Evolutionary conservation across 2,113 vertebrate genomes (phyloP).

Genomic region (Perccottus glenii): DNA sequence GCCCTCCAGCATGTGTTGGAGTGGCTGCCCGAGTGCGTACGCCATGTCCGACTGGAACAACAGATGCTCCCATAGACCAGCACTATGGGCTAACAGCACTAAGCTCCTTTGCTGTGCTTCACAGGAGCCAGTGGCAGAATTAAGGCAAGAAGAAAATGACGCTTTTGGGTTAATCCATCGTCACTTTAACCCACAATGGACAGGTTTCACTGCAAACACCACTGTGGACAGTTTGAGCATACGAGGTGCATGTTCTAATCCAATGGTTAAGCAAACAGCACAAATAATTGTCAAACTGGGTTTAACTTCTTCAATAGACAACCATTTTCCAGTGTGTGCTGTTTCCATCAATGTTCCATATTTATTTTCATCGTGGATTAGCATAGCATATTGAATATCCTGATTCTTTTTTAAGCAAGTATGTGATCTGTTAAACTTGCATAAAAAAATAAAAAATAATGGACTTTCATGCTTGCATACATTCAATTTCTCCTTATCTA

Average conservation of each 20-base stretch:
- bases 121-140: slow-evolving; percentile 33
- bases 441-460: no score
- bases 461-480: no score
- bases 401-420: no score
- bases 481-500: no score
- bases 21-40: slow-evolving; percentile 30
- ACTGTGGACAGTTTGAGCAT: slow-evolving; percentile 14
- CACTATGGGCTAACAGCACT: slow-evolving; percentile 53
- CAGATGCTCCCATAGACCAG: slow-evolving; percentile 60
- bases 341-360: no score
- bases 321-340: background rate
- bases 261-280: slow-evolving; percentile 6
- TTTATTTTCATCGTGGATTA: no score
- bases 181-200: slow-evolving; percentile 53
- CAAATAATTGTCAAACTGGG: background rate
- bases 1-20: slow-evolving; percentile 57
- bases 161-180: slow-evolving; percentile 58
- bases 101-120: slow-evolving; percentile 65
- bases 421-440: no score
- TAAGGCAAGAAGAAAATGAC: slow-evolving; percentile 34
- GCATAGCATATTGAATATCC: no score
- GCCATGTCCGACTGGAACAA: slow-evolving; percentile 35
- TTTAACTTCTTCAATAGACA: no score
- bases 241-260: slow-evolving; percentile 28
- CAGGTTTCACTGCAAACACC: slow-evolving; percentile 54